These are phyloP conservation scores for Ips typographus DNA, from an alignment of 1,140 invertebrate genomes.

Conservation along the genomic window DNA sequence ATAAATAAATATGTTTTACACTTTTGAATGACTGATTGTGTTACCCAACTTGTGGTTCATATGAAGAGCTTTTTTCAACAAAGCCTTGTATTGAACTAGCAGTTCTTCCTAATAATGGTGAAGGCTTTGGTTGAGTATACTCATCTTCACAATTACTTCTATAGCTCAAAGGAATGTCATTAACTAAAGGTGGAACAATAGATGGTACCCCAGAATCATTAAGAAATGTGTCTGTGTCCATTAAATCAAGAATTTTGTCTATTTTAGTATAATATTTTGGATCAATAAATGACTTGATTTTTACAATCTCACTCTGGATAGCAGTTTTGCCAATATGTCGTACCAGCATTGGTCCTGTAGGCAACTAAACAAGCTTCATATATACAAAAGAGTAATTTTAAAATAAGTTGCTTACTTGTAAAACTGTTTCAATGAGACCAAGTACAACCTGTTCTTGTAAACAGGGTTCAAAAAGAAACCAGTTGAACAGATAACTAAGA, in stretches of 20 bases:
- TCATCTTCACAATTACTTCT: conserved; percentile 29
- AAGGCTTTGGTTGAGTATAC: neutral
- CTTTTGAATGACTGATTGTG: too few species aligned
- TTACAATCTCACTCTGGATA: conserved; percentile 39
- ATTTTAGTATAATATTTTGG: conserved; percentile 34
- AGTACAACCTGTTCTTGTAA: conserved; percentile 44
- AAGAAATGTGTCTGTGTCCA: neutral
- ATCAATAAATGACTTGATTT: conserved; percentile 41
- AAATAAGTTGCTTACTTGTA: conserved; percentile 40
- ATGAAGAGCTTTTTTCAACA: conserved; percentile 36
- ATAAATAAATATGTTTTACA: neutral
- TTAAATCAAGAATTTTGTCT: conserved; percentile 32
- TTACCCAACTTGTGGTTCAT: conserved; percentile 38
- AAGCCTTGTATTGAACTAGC: conserved; percentile 46
- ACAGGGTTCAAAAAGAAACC: conserved; percentile 47
- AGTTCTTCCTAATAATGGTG: conserved; percentile 35
- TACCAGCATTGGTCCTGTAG: conserved; percentile 41
- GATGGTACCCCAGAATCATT: neutral
- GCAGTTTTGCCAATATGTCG: conserved; percentile 40
- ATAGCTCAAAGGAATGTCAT: conserved; percentile 47
- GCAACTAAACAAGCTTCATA: conserved; percentile 38
- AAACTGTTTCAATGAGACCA: conserved; percentile 40
- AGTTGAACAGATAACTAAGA: conserved; percentile 47
- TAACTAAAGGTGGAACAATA: conserved; percentile 40
- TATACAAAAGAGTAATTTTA: conserved; percentile 8